These are phyloP conservation scores for Triplophysa tibetana DNA, from an alignment of 2,113 vertebrate genomes.

Conservation along the genomic window DNA sequence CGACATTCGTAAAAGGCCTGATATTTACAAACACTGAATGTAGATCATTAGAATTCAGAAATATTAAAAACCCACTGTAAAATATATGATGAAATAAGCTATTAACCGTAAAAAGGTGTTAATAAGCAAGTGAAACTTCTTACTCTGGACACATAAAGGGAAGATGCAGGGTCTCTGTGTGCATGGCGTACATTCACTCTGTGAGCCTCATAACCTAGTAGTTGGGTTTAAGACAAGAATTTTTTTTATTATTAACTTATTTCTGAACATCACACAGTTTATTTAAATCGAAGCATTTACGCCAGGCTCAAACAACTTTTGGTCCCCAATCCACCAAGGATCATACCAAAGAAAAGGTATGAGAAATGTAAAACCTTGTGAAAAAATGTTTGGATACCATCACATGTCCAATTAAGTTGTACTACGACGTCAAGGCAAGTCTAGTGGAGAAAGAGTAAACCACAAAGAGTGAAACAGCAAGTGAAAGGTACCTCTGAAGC, in stretches of 20 bases:
- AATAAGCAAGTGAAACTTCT: slow-evolving; percentile 43
- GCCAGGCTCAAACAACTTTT: no score
- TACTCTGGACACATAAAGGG: slow-evolving; percentile 81
- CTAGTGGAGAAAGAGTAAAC: not conserved
- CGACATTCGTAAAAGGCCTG: no score
- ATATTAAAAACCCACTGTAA: no score
- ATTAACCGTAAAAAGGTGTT: no score
- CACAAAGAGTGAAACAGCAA: not conserved
- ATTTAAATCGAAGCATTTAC: no score
- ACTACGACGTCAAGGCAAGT: not conserved
- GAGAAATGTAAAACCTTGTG: not conserved
- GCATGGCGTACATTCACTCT: slow-evolving; percentile 72
- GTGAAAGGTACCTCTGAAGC: slow-evolving; percentile 79
- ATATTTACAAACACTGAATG: no score
- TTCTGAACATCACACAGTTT: no score
- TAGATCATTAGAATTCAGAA: no score
- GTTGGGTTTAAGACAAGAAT: not conserved
- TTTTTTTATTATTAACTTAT: no score
- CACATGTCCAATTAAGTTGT: not conserved
- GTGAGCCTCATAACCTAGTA: slow-evolving; percentile 71
- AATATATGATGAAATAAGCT: no score
- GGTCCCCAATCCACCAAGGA: no score
- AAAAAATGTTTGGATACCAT: not conserved
- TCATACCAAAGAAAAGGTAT: not conserved
- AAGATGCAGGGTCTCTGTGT: slow-evolving; percentile 75